Evolutionary conservation across 2,797 vertebrate genomes (phyloP).

Genomic region (Chelonia mydas): DNA sequence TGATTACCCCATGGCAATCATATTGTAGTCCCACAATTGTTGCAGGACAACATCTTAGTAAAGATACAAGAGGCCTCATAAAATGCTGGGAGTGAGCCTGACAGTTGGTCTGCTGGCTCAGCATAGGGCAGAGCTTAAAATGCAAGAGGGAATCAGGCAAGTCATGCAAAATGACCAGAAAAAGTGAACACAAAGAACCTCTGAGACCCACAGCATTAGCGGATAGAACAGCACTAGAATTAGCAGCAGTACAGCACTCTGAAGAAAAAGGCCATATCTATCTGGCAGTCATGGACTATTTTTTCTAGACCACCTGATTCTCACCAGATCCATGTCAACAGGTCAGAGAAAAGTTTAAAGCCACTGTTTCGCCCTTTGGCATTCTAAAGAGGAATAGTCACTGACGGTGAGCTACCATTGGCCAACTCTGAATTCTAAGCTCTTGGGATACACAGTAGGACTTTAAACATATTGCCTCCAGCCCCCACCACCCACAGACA

Average conservation of each 20-base stretch:
- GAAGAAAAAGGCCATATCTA: background rate
- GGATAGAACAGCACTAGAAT: constrained; percentile 7
- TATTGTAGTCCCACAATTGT: background rate
- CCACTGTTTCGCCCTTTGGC: constrained; percentile 47
- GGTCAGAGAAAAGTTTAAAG: constrained; percentile 58
- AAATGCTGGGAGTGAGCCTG: background rate
- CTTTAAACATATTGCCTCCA: constrained; percentile 68
- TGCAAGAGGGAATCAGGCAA: background rate
- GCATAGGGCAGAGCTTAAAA: constrained; percentile 2
- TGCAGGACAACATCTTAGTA: background rate
- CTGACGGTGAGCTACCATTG: constrained; percentile 69
- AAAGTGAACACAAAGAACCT: background rate
- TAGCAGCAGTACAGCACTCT: constrained; percentile 17
- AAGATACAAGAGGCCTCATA: constrained; percentile 1
- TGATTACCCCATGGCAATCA: background rate
- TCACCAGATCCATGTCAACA: constrained; percentile 47
- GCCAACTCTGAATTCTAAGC: constrained; percentile 66
- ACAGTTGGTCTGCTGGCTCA: background rate
- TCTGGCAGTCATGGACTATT: constrained; percentile 57
- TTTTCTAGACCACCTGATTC: constrained; percentile 55
- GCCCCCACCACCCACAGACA: constrained; percentile 68
- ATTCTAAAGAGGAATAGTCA: constrained; percentile 59
- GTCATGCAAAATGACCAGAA: constrained; percentile 17
- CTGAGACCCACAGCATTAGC: background rate
- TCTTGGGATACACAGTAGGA: constrained; percentile 73